A percentile compares a stretch with the other conserved stretches of the same genome.
Conservation (phyloP, 2,113 vertebrate genomes). For the Ellobius talpinus region DNA sequence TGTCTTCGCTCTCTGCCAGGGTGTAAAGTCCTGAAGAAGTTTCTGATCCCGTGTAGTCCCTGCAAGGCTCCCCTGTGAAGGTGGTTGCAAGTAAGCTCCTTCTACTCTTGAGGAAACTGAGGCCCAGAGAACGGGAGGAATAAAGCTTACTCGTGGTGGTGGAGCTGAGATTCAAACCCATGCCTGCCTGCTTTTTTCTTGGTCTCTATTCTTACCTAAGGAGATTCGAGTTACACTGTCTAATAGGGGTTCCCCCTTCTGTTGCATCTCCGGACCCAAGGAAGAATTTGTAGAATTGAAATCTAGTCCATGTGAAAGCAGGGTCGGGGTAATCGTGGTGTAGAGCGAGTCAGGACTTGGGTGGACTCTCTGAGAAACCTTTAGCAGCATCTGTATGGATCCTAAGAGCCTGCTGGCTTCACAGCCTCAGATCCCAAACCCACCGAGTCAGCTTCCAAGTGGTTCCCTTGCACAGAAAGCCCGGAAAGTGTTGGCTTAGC, state of each 20-base stretch:
- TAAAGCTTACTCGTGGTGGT: neutral
- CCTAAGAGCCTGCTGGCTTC: neutral
- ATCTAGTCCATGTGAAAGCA: neutral
- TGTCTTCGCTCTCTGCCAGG: neutral
- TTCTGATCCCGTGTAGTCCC: neutral
- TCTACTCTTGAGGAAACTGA: slow-evolving; percentile 13
- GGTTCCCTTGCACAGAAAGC: neutral
- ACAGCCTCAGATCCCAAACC: neutral
- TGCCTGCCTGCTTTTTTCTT: neutral
- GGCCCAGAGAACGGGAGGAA: neutral
- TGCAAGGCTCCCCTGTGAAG: neutral
- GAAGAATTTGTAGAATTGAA: neutral
- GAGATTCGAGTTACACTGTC: neutral
- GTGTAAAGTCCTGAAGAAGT: neutral
- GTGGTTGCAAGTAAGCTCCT: neutral
- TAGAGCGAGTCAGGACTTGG: neutral
- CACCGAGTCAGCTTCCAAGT: too few species aligned
- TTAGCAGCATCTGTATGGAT: neutral
- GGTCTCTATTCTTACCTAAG: neutral
- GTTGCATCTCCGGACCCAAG: neutral
- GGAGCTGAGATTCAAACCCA: neutral
- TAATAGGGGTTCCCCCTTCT: neutral
- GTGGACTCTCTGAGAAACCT: neutral
- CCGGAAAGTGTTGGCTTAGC: neutral
- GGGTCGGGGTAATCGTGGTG: fast-evolving